phyloP scores from a whole-genome alignment of 2,888 invertebrate genomes.

The Drosophila emarginata region DNA sequence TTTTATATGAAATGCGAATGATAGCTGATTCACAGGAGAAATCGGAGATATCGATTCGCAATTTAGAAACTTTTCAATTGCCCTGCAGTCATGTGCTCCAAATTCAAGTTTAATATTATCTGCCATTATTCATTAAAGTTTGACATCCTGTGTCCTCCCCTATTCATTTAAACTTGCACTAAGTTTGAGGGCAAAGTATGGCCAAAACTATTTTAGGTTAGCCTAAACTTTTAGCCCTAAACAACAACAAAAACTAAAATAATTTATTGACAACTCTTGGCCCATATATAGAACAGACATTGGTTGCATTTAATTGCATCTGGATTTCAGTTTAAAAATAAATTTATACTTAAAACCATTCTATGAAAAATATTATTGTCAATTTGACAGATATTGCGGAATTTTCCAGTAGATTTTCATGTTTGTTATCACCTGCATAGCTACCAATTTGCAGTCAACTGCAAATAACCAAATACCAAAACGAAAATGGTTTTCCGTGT shows the following conservation, averaged over 20 bases:
- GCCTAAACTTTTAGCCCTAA: conserved; percentile 51
- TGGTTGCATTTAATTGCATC: conserved; percentile 52
- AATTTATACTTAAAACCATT: conserved; percentile 3
- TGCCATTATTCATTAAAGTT: conserved; percentile 60
- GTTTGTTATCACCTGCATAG: conserved; percentile 16
- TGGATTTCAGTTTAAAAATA: conserved; percentile 47
- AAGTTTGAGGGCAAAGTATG: conserved; percentile 30
- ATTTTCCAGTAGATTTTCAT: conserved; percentile 9
- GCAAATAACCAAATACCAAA: conserved; percentile 42
- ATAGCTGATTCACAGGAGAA: neutral
- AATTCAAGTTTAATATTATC: conserved; percentile 13
- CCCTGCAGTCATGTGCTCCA: neutral
- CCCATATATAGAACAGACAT: conserved; percentile 8
- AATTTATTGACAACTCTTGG: conserved; percentile 3
- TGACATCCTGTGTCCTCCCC: conserved; percentile 18
- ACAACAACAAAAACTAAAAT: conserved; percentile 12
- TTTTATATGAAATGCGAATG: neutral
- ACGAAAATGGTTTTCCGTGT: neutral
- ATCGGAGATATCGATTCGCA: neutral
- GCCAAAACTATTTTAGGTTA: conserved; percentile 55
- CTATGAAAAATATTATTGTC: neutral
- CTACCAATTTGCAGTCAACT: conserved; percentile 45
- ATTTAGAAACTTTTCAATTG: conserved; percentile 3
- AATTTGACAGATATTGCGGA: neutral
- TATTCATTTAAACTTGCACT: conserved; percentile 33